phyloP scores from a whole-genome alignment of 2,888 invertebrate species.

The Protodeltote pygarga region DNA sequence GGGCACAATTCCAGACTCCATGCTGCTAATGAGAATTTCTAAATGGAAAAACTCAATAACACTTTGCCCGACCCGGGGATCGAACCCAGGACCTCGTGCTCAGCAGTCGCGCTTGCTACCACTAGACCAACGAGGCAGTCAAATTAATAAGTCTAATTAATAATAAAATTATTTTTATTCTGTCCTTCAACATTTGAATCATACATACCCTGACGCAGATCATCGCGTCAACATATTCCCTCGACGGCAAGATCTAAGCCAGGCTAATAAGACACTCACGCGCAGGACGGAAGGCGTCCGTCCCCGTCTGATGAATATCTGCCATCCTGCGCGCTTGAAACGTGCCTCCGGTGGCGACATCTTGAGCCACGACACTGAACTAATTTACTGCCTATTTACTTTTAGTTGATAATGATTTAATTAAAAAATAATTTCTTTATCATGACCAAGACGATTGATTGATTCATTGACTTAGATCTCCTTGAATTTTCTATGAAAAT shows the following conservation, averaged over 20 bases:
- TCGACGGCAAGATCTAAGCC: conserved; percentile 42
- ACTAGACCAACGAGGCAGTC: too few species aligned
- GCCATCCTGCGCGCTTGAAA: conserved; percentile 45
- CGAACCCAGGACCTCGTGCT: too few species aligned
- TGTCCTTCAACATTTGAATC: conserved; percentile 9
- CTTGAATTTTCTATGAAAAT: conserved; percentile 10
- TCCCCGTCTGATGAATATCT: conserved; percentile 52
- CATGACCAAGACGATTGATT: background rate
- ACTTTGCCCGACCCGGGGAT: too few species aligned
- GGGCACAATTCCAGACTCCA: too few species aligned
- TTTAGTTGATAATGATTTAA: conserved; percentile 23
- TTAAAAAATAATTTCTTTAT: background rate
- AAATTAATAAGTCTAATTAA: too few species aligned
- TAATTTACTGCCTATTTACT: conserved; percentile 31
- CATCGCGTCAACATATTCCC: conserved; percentile 26
- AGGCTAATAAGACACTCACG: conserved; percentile 46
- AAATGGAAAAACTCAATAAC: too few species aligned
- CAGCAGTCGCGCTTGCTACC: too few species aligned
- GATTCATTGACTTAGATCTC: background rate
- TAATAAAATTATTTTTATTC: conserved; percentile 43
- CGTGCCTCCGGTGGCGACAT: conserved; percentile 50
- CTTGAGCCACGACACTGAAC: conserved; percentile 26
- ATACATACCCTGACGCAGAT: conserved; percentile 21
- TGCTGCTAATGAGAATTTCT: too few species aligned
- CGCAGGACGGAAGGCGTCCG: conserved; percentile 48